Evolutionary conservation across 2,113 vertebrate species (phyloP).

Genomic region (cat (Felis catus)): F.catus_Fca126_mat1.0 CM031424.1:85487001-85487500

Average conservation of each 20-base stretch:
- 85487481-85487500: neutral
- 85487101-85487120: neutral
- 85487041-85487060: neutral
- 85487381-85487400: neutral
- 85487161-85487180: no score
- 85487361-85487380: neutral
- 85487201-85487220: no score
- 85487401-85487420: neutral
- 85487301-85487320: neutral
- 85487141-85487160: no score
- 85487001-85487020: neutral
- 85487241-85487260: neutral
- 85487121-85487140: no score
- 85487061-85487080: neutral
- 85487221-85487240: neutral
- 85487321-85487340: neutral
- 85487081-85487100: neutral
- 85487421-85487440: neutral
- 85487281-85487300: neutral
- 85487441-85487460: neutral
- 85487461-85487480: neutral
- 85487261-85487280: neutral
- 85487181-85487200: no score
- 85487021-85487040: neutral
- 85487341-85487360: neutral